Evolutionary conservation across 2,797 vertebrate genomes (phyloP).

Genomic region (Neopelma chrysocephalum): DNA sequence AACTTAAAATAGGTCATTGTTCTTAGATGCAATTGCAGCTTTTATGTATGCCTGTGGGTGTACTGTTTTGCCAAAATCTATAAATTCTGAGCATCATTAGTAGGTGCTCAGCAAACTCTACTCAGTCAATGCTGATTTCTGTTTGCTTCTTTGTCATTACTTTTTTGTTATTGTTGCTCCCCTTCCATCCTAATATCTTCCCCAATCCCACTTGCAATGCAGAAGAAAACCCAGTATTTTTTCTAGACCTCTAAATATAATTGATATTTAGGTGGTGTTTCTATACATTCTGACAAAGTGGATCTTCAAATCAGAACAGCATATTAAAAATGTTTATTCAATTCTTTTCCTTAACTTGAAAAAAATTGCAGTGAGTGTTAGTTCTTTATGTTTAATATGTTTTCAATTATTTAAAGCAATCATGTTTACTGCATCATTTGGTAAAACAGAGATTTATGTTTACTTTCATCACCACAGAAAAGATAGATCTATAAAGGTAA

Average conservation of each 20-base stretch:
- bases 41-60: neutral
- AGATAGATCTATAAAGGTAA: conserved; percentile 71
- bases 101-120: neutral
- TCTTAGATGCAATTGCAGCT: neutral
- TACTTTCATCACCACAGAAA: conserved; percentile 59
- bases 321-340: neutral
- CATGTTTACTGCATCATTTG: conserved; percentile 52
- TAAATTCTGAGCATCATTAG: neutral
- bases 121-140: neutral
- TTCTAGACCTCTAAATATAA: neutral
- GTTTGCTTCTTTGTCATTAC: neutral
- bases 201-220: neutral
- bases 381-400: conserved; percentile 7
- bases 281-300: neutral
- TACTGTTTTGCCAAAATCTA: neutral
- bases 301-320: neutral
- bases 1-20: neutral
- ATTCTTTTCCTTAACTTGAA: neutral
- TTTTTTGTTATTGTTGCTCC: neutral
- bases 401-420: conserved; percentile 59
- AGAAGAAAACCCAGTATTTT: neutral
- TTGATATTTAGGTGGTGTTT: neutral
- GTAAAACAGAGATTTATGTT: conserved; percentile 62
- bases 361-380: neutral
- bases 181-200: neutral